Conservation (phyloP, 2,113 vertebrate genomes). For the Pygoscelis adeliae region DNA sequence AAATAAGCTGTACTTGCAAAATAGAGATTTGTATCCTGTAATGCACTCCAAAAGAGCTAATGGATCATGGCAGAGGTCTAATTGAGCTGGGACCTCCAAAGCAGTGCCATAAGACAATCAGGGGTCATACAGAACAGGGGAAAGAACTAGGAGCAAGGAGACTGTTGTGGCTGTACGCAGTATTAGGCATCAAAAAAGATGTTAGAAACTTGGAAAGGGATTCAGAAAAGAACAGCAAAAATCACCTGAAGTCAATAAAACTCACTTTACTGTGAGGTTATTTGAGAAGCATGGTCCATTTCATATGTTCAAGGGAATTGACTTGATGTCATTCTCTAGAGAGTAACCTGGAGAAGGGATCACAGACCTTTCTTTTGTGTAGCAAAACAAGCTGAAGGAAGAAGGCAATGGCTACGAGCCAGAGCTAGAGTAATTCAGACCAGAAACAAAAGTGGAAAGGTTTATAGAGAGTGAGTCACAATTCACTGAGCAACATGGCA, state of each 20-base stretch:
- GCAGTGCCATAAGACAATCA: not conserved
- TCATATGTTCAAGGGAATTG: not conserved
- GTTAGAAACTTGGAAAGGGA: not conserved
- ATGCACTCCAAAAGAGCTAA: not conserved
- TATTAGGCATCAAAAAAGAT: not conserved
- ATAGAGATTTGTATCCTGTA: not conserved
- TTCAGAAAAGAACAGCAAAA: not conserved
- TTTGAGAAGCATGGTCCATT: not conserved
- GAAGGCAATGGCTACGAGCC: not conserved
- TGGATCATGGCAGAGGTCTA: not conserved
- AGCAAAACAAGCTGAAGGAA: not conserved
- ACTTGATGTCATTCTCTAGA: not conserved
- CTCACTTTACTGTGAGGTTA: not conserved
- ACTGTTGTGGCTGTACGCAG: not conserved
- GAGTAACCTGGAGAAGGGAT: not conserved
- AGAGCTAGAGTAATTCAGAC: not conserved
- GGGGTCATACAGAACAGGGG: not conserved
- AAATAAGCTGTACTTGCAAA: not conserved
- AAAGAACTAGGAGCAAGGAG: not conserved
- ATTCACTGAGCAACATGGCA: not conserved
- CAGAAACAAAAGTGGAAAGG: not conserved
- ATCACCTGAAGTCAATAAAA: not conserved
- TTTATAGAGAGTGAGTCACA: not conserved
- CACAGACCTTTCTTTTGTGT: not conserved
- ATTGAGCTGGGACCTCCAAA: not conserved